These are phyloP conservation scores for Rhynchopsitta pachyrhyncha DNA, from an alignment of 2,113 vertebrate genomes.

Conservation along the genomic window DNA sequence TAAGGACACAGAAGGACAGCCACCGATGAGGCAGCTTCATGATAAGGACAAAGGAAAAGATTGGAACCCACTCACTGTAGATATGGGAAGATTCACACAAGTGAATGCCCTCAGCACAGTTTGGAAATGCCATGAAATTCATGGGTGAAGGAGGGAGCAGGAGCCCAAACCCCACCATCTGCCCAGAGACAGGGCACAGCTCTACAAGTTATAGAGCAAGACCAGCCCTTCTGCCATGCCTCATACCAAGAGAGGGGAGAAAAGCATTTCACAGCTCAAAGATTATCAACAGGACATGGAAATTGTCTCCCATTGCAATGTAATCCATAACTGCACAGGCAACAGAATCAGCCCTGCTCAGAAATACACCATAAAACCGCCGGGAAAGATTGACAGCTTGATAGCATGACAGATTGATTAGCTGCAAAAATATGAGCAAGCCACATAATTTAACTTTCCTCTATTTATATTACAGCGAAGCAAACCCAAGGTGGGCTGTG, in stretches of 20 bases:
- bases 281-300: neutral
- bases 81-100: neutral
- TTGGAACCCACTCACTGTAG: neutral
- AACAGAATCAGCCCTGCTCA: neutral
- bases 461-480: neutral
- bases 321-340: neutral
- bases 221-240: neutral
- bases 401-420: neutral
- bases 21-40: neutral
- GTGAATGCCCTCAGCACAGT: accelerated
- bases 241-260: neutral
- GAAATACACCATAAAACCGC: neutral
- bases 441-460: neutral
- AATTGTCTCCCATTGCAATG: neutral
- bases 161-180: neutral
- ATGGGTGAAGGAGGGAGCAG: neutral
- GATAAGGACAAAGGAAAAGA: neutral
- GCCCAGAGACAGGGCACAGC: neutral
- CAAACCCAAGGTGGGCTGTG: neutral
- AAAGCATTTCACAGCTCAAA: neutral
- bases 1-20: neutral
- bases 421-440: constrained; percentile 30
- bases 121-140: neutral
- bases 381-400: neutral
- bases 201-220: neutral